Evolutionary conservation across 2,888 invertebrate genomes (phyloP), one percentile per base, ranked within the genome.

Genomic region (Nesidiocoris tenuis): DNA sequence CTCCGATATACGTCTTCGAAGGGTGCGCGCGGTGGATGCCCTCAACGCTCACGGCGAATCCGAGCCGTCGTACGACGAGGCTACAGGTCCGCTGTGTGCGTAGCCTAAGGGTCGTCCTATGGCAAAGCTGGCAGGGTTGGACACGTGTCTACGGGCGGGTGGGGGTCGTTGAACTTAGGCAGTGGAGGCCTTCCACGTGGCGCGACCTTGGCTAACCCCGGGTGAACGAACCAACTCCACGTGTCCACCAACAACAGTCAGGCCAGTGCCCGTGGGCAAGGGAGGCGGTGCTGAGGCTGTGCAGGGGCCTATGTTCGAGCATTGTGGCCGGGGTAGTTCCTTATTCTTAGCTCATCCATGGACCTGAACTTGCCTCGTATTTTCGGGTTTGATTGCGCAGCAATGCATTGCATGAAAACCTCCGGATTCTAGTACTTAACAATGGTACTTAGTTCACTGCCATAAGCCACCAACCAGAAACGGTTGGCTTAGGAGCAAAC

Each of bases 141-240:
- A 63, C 75, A 72, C 76, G 72, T 75, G 78, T 77, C 64, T 61
- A 56, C 67, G 19, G 55, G 55, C 21, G 19, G 55, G 18, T 22
- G 55, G 54, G 72, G 64, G 78, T 71, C 77, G 75, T 63, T 61
- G 25, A 74, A 61, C 75, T 77, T 66, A 56, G 24, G 21, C 24
- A 57, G 25, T 23, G 7, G 61, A 19, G 72, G 72, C 54, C 72
- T 72, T 72, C 74, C 78, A 78, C 78, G 78, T 78, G 78, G 74
- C 74, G 76, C 23, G 78, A 76, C 78, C 78, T 76, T 75, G 78
- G 76, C 54, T 76, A 78, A 76, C 76, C 76, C 67, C 61, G n/a
- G 77, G 76, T 71, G 65, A 72, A 66, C 66, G 70, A 71, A 66
- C 75, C 77, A 39, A 65, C 68, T 65, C 61, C 77, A 77, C 77